A percentile compares a stretch with the other conserved stretches of the same genome.
phyloP scores from a whole-genome alignment of 2,113 vertebrate genomes.

The Siniperca chuatsi region DNA sequence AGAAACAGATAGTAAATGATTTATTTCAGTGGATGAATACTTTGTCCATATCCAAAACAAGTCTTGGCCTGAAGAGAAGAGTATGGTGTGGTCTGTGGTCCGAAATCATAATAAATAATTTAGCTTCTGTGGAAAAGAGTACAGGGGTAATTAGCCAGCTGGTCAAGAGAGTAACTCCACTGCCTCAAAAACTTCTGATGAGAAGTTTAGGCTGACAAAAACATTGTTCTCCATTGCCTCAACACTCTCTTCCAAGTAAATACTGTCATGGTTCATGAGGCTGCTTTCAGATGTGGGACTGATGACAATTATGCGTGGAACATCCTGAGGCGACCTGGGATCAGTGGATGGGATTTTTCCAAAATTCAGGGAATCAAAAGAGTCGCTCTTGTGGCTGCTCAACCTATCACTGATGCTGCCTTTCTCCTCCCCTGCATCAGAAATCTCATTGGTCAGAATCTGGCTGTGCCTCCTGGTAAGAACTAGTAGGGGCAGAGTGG shows the following conservation, averaged over 20 bases:
- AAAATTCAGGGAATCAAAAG: slow-evolving; percentile 56
- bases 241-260: slow-evolving; percentile 49
- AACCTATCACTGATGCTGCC: background rate
- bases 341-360: slow-evolving; percentile 8
- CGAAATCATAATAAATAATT: background rate
- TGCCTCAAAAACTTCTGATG: slow-evolving; percentile 74
- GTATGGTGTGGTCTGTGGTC: background rate
- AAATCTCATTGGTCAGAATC: slow-evolving; percentile 61
- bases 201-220: slow-evolving; percentile 74
- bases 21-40: background rate
- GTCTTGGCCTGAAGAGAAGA: background rate
- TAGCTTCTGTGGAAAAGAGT: background rate
- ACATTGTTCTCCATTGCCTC: slow-evolving; percentile 55
- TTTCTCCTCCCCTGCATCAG: slow-evolving; percentile 4
- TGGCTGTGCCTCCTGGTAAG: slow-evolving; percentile 69
- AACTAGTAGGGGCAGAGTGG: slow-evolving; percentile 71
- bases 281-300: slow-evolving; percentile 79
- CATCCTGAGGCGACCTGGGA: slow-evolving; percentile 16
- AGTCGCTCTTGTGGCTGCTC: slow-evolving; percentile 54
- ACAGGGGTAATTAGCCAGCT: too few relatives aligned
- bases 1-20: background rate
- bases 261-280: slow-evolving; percentile 64
- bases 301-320: slow-evolving; percentile 79
- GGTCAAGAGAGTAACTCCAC: slow-evolving; percentile 72
- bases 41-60: background rate